Evolutionary conservation across 2,888 invertebrate genomes (phyloP), one percentile per base, ranked within the genome.

Genomic region (Cataglyphis cursor): DNA sequence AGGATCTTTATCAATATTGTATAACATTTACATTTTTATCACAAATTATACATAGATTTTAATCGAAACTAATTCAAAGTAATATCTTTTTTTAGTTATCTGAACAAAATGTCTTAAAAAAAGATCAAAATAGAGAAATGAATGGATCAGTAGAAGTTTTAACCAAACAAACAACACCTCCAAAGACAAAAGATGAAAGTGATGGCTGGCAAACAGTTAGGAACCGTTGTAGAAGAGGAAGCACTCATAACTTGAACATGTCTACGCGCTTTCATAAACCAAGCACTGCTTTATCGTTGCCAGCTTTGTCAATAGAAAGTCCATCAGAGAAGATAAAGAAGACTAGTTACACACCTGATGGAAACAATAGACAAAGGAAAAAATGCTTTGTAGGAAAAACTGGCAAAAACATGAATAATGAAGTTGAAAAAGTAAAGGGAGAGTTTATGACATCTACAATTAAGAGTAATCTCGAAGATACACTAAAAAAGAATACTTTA

Each of bases 131-230:
- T 54, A 95, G 74, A 87, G 93, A 87, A 87, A 93, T 85, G 90
- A 95, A 70, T 87, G 95, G 85, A 88, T 94, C 92, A 78, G 93
- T 91, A 35, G 95, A 88, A 90, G 92, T 90, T 88, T 93, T 83
- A 84, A 90, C 84, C 66, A 92, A 87, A 93, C 94, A 81, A 57
- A 83, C 85, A 82, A 93, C 18, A 91, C 91, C 82, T 93, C 94
- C 57, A 92, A 95, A 90, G 92, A 82, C 94, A 89, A 91, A 88
- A 93, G 92, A 93, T 81, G 92, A 94, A 70, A 87, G 85, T 21
- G 98, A 98, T 89, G 99, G 99, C 0, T 99, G 99, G 99, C 96
- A 98, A 87, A 99, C 98, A 0, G 99, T 99, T 0, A 97, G 98
- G 91, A 97, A 97, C 66, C 96, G 97, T 57, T 96, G 96, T 1